Evolutionary conservation across 2,113 vertebrate species (phyloP), one percentile per base, ranked within the genome.

Genomic region (Spea multiplicata): DNA sequence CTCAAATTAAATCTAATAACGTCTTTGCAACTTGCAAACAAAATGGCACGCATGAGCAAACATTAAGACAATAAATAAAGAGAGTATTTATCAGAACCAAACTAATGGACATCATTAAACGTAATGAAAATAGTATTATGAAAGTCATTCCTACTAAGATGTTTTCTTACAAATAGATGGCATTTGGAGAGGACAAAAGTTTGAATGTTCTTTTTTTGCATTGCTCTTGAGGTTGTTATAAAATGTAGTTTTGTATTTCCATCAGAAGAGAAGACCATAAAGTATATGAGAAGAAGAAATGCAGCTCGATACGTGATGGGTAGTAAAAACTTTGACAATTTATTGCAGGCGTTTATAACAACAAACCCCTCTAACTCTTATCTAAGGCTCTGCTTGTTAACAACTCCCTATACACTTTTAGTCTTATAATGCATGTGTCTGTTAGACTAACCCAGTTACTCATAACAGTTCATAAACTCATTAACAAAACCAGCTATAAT

Each of bases 221-320:
- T 5, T 8, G 8, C 9, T 44, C 16, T 71, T 55, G 17, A 62
- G 2, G 10, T 44, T 3, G 45, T 17, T 69, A 52, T 76, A 4
- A 46, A 53, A 72, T 72, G 52, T 59, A 13, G 55, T 72, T 16
- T 72, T 72, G 16, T 72, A 72, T 78, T 78, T 78, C 59, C 46
- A 52, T 72, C 69, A 78, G 76, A 72, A 16, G 76, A 78, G 76
- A 78, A 78, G 76, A 78, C 14, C 8, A 10, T 69, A 72, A 65
- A 55, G 52, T 64, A 78, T 62, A 48, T 72, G 69, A 78, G 64
- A 72, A 72, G 76, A 78, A 78, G 76, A 78, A 78, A 78, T 66
- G 76, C 76, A n/a, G 76, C 59, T 47, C 76, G 69, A 12, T 61
- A 65, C 47, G 3, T 17, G 66, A 48, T 66, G 48, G 76, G 76